phyloP scores from a whole-genome alignment of 2,797 vertebrate species.

The Cuculus canorus region DNA sequence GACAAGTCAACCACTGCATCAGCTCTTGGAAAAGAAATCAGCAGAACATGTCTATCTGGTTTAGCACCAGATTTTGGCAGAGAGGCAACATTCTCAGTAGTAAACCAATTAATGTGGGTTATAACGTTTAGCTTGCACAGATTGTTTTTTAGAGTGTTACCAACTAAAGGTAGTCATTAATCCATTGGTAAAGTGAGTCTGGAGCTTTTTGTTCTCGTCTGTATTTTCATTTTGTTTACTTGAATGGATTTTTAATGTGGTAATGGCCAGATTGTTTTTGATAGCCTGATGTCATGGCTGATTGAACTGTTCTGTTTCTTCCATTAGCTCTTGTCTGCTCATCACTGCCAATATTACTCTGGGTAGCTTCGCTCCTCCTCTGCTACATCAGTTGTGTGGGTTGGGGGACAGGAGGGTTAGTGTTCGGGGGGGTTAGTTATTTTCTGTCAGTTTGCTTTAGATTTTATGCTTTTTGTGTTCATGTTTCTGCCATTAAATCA shows the following conservation, averaged over 20 bases:
- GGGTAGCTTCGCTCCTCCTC: not conserved
- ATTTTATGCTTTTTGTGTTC: conserved; percentile 1
- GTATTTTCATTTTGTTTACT: conserved; percentile 28
- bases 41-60: conserved; percentile 34
- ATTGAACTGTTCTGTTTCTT: conserved; percentile 62
- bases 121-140: conserved; percentile 18
- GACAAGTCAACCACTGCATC: conserved; percentile 46
- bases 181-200: not conserved
- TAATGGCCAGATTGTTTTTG: conserved; percentile 33
- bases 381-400: not conserved
- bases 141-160: conserved; percentile 3
- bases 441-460: conserved; percentile 12
- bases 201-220: conserved; percentile 10
- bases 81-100: not conserved
- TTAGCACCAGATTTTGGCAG: conserved; percentile 58
- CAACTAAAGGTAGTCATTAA: conserved; percentile 1
- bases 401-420: not conserved
- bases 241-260: conserved; percentile 36
- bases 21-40: conserved; percentile 43
- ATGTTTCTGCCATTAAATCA: conserved; percentile 52
- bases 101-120: not conserved
- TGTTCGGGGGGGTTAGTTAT: not conserved
- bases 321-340: conserved; percentile 36
- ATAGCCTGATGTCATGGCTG: conserved; percentile 48
- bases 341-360: conserved; percentile 36